Percentiles rank a stretch among this genome's conserved stretches.
Conservation (phyloP, 2,113 vertebrate species). For the Neopipo cinnamomea region DNA sequence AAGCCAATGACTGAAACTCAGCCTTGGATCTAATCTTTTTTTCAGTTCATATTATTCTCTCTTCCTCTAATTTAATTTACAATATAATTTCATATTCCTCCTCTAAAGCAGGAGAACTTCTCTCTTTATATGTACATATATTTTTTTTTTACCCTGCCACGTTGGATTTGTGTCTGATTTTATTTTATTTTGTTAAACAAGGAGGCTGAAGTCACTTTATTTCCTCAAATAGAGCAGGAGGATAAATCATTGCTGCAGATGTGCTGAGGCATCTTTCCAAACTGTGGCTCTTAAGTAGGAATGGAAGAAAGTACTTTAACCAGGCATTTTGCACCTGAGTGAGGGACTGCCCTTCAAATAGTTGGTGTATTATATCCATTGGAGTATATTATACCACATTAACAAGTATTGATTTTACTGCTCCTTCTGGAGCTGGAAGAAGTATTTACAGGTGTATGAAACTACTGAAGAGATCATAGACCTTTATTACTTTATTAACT, state of each 20-base stretch:
- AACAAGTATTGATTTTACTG: background rate
- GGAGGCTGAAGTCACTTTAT: constrained; percentile 35
- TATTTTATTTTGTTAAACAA: constrained; percentile 68
- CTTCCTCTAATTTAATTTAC: constrained; percentile 58
- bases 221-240: constrained; percentile 49
- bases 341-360: constrained; percentile 9
- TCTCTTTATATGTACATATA: constrained; percentile 57
- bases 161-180: constrained; percentile 43
- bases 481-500: constrained; percentile 3
- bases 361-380: background rate
- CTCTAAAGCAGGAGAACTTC: constrained; percentile 62
- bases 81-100: constrained; percentile 58
- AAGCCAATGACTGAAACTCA: constrained; percentile 25
- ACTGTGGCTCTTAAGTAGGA: background rate
- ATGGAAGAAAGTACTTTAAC: constrained; percentile 49
- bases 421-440: background rate
- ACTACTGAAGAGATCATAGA: constrained; percentile 16
- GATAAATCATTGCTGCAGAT: constrained; percentile 57
- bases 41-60: constrained; percentile 49
- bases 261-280: constrained; percentile 53
- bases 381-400: background rate
- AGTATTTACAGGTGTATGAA: background rate
- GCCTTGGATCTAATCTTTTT: constrained; percentile 44
- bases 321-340: constrained; percentile 41
- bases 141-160: constrained; percentile 55